phyloP scores from a whole-genome alignment of 1,140 invertebrate species.

The Scylla paramamosain region DNA sequence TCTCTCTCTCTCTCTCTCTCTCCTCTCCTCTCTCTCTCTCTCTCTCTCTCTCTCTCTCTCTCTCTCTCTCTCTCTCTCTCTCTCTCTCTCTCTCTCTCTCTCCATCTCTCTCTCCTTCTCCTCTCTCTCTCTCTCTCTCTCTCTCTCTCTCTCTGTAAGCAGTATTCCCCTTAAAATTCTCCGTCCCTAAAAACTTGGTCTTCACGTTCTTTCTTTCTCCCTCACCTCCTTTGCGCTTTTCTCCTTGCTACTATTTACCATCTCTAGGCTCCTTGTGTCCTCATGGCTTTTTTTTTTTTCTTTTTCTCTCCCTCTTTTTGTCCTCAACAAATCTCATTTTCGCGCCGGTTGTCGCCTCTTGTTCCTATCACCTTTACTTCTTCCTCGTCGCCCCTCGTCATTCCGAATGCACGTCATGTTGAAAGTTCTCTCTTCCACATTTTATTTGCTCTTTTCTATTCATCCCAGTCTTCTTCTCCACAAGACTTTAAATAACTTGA shows the following conservation, averaged over 20 bases:
- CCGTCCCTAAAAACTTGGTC: background rate
- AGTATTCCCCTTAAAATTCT: background rate
- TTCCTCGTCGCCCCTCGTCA: conserved; percentile 16
- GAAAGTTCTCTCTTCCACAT: conserved; percentile 13
- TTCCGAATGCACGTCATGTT: conserved; percentile 9
- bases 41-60: no score
- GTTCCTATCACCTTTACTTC: background rate
- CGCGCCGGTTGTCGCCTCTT: background rate
- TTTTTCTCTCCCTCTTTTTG: background rate
- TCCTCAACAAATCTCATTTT: background rate
- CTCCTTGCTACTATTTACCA: background rate
- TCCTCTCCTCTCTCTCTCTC: no score
- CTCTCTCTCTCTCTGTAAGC: background rate
- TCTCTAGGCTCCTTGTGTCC: conserved; percentile 20
- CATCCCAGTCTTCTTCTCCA: background rate
- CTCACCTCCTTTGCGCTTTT: conserved; percentile 11
- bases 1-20: no score
- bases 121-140: conserved; percentile 3
- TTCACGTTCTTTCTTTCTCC: background rate
- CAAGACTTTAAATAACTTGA: conserved; percentile 16
- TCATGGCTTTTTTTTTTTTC: background rate
- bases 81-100: no score
- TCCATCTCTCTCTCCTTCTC: no score
- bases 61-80: no score
- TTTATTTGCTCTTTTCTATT: conserved; percentile 24